Percentiles rank a stretch among this genome's conserved stretches.
phyloP scores from a whole-genome alignment of 2,888 invertebrate species.

The Nasonovia ribisnigri region DNA sequence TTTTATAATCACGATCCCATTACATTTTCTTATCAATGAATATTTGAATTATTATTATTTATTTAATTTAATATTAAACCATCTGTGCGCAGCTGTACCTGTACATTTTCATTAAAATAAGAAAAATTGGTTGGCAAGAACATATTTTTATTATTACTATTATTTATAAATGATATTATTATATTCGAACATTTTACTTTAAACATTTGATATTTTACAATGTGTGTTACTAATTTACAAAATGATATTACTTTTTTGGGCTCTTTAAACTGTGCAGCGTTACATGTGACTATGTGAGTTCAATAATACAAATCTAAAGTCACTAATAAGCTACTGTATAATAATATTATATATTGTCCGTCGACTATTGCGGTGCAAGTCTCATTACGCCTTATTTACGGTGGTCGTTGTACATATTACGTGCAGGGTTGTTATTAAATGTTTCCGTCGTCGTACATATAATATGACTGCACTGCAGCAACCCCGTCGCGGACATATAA shows the following conservation, averaged over 20 bases:
- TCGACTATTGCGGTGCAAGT: not conserved
- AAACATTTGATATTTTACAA: not conserved
- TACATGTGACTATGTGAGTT: not conserved
- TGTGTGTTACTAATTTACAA: not conserved
- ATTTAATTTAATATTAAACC: not conserved
- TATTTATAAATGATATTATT: not conserved
- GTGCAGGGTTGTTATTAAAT: conserved; percentile 23
- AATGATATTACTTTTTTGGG: not conserved
- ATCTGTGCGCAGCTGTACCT: not conserved
- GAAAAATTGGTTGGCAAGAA: not conserved
- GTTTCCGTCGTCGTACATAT: conserved; percentile 5
- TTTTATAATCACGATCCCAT: not conserved
- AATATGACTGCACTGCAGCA: not conserved
- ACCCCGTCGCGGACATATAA: not conserved
- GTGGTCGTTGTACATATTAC: not conserved
- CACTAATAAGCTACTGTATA: not conserved
- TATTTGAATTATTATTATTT: not conserved
- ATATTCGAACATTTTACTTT: not conserved
- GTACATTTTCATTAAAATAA: not conserved
- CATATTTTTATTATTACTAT: not conserved
- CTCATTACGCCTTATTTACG: not conserved
- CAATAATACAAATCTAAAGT: not conserved
- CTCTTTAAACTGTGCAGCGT: not conserved
- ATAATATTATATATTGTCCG: not conserved
- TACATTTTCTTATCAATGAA: not conserved